Evolutionary conservation across 2,113 vertebrate genomes (phyloP).

Genomic region (Neolamprologus caudopunctatus): DNA sequence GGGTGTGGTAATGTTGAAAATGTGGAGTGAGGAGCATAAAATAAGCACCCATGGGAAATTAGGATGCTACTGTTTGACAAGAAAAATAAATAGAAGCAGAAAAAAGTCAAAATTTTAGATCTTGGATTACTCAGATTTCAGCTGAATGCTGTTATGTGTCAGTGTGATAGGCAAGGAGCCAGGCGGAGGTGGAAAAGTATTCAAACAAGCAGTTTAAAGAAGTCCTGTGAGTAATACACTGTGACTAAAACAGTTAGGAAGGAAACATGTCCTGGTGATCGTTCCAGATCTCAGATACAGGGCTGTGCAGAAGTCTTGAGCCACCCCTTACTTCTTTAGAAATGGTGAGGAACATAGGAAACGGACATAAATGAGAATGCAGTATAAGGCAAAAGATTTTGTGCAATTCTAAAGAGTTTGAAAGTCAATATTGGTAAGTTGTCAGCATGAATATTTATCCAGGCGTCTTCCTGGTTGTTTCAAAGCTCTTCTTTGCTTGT

Average conservation of each 20-base stretch:
- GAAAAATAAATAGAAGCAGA: background rate
- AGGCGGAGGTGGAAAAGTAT: background rate
- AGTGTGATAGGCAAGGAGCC: background rate
- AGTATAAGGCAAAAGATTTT: background rate
- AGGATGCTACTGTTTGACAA: background rate
- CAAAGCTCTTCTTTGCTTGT: background rate
- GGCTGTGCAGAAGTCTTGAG: background rate
- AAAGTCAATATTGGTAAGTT: background rate
- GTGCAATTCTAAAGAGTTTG: background rate
- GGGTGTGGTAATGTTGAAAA: slow-evolving; percentile 37
- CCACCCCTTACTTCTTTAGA: background rate
- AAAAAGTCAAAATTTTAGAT: background rate
- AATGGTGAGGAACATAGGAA: accelerated
- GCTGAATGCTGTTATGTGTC: background rate
- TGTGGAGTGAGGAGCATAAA: slow-evolving; percentile 5
- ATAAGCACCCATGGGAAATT: slow-evolving; percentile 25
- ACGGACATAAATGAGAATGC: background rate
- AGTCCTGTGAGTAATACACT: background rate
- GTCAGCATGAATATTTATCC: background rate
- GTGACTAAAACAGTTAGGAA: background rate
- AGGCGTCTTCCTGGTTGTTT: background rate
- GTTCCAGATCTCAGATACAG: background rate
- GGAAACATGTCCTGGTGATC: background rate
- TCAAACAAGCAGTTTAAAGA: background rate
- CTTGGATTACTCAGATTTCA: background rate